These are phyloP conservation scores for Actinernus sp. DNA, from an alignment of 92 coral and sea anemone species.

Conservation along the genomic window DNA sequence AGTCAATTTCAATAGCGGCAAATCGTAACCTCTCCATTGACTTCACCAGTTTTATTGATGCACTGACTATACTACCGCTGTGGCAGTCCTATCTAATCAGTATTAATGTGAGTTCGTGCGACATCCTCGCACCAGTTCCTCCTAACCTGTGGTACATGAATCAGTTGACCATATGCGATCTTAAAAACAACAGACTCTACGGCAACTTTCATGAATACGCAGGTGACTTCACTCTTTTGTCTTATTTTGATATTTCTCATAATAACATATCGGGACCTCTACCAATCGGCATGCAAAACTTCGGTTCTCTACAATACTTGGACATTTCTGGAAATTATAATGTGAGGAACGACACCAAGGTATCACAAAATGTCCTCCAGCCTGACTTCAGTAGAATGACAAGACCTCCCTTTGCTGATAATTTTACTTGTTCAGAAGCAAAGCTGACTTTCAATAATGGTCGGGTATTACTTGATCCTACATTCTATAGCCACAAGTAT, in stretches of 20 bases:
- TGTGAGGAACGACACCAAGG: conserved; percentile 14
- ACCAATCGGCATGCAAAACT: conserved; percentile 33
- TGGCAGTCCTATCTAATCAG: conserved; percentile 3
- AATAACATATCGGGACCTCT: conserved; percentile 53
- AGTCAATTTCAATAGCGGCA: conserved; percentile 26
- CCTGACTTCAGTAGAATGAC: conserved; percentile 29
- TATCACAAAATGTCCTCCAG: neutral
- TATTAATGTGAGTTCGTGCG: conserved; percentile 49
- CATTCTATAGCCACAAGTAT: conserved; percentile 38
- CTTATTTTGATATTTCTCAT: conserved; percentile 49
- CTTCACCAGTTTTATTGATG: conserved; percentile 23
- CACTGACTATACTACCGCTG: neutral
- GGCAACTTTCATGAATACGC: conserved; percentile 30
- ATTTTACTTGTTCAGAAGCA: conserved; percentile 57
- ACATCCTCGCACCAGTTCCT: conserved; percentile 10
- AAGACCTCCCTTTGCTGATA: neutral
- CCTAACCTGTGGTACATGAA: conserved; percentile 28
- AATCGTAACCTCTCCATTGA: conserved; percentile 32
- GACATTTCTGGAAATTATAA: conserved; percentile 73
- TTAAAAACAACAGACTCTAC: conserved; percentile 45
- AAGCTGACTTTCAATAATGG: conserved; percentile 54
- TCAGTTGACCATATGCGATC: conserved; percentile 12
- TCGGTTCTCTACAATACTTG: conserved; percentile 41
- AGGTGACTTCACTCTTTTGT: conserved; percentile 2
- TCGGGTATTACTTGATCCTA: conserved; percentile 47